phyloP scores from a whole-genome alignment of 1,140 invertebrate genomes.

The Calycopis cecrops region DNA sequence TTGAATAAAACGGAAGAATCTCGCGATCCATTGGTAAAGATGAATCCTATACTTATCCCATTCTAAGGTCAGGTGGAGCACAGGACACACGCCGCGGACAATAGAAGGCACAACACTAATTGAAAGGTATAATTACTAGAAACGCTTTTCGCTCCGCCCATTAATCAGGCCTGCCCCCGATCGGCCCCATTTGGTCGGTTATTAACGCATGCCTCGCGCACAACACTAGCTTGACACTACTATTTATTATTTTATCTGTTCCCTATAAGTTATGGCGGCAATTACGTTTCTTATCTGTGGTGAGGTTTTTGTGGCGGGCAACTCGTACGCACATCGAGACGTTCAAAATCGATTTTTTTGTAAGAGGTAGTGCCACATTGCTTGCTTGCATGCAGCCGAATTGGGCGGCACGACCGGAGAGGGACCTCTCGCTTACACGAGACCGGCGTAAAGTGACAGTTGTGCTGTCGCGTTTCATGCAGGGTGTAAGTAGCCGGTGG shows the following conservation, averaged over 20 bases:
- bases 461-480: too few relatives aligned
- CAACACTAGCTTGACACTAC: slow-evolving; percentile 6
- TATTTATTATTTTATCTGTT: slow-evolving; percentile 14
- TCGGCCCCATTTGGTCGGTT: slow-evolving; percentile 51
- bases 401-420: too few relatives aligned
- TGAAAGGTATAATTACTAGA: not conserved
- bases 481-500: too few relatives aligned
- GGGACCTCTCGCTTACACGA: too few relatives aligned
- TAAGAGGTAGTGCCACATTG: too few relatives aligned
- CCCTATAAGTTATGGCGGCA: not conserved
- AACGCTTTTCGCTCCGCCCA: not conserved
- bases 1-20: too few relatives aligned
- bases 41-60: too few relatives aligned
- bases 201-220: slow-evolving; percentile 39
- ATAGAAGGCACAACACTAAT: not conserved
- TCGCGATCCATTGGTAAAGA: too few relatives aligned
- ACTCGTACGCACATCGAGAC: not conserved
- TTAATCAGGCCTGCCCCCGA: slow-evolving; percentile 10
- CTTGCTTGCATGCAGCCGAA: too few relatives aligned
- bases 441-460: too few relatives aligned
- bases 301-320: not conserved
- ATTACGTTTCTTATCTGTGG: not conserved
- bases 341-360: not conserved
- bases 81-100: too few relatives aligned
- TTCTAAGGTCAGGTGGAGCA: too few relatives aligned